Conservation (phyloP, 2,113 vertebrate species). For the Peucedramus taeniatus region DNA sequence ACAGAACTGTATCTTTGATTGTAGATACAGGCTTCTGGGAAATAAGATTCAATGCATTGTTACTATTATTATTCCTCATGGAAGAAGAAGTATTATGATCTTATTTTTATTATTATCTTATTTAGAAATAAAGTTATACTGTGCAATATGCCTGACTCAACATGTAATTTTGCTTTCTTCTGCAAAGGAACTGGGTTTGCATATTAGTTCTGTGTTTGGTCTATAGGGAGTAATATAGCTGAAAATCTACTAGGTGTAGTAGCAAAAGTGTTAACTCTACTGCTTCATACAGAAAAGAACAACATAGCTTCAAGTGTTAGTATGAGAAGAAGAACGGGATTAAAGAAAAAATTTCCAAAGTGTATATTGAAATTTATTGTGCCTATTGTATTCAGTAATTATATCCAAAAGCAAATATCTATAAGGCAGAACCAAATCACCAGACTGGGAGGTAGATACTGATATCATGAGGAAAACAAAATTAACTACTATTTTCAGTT, state of each 20-base stretch:
- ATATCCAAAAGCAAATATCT: background rate
- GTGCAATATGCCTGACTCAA: background rate
- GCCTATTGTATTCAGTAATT: background rate
- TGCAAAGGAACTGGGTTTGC: background rate
- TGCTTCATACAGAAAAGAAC: background rate
- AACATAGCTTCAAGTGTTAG: background rate
- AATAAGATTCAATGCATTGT: background rate
- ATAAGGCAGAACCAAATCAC: background rate
- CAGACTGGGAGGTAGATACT: background rate
- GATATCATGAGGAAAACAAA: background rate
- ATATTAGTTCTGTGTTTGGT: background rate
- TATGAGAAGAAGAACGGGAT: background rate
- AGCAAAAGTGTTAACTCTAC: background rate
- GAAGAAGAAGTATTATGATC: background rate
- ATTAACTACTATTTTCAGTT: background rate
- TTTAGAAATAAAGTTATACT: background rate
- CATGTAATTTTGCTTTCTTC: background rate
- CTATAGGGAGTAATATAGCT: background rate
- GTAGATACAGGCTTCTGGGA: background rate
- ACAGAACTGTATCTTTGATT: background rate
- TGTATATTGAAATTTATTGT: background rate
- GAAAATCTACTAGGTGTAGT: background rate
- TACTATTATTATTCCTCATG: background rate
- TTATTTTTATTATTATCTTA: conserved; percentile 1
- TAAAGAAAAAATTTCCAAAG: background rate